Percentiles rank a stretch among this genome's conserved stretches.
Evolutionary conservation across 2,113 vertebrate genomes (phyloP).

Genomic region (Scophthalmus maximus): DNA sequence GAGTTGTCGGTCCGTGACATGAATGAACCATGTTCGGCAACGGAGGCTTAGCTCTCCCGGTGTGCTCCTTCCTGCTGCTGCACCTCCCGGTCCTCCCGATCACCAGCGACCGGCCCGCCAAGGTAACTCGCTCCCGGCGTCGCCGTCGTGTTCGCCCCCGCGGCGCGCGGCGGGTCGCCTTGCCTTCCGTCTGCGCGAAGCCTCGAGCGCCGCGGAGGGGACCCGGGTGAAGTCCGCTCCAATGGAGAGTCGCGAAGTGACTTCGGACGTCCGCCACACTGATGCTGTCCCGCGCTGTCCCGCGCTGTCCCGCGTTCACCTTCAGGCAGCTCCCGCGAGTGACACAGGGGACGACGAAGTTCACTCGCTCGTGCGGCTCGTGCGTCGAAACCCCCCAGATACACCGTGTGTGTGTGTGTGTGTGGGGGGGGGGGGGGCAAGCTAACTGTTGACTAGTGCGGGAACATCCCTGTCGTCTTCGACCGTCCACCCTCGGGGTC

Average conservation of each 20-base stretch:
- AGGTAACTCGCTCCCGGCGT: slow-evolving; percentile 64
- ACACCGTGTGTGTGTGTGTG: background rate
- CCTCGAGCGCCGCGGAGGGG: background rate
- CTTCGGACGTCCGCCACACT: slow-evolving; percentile 30
- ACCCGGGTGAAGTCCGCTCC: background rate
- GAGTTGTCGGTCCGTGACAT: slow-evolving; percentile 57
- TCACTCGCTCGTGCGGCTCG: no score
- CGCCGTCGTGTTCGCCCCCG: no score
- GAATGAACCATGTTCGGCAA: slow-evolving; percentile 77
- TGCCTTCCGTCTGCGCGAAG: background rate
- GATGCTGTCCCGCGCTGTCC: slow-evolving; percentile 8
- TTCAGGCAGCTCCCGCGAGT: no score
- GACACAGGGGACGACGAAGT: no score
- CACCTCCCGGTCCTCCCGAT: slow-evolving; percentile 53
- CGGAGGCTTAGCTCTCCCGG: slow-evolving; percentile 66
- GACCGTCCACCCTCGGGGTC: no score
- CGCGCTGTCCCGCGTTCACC: no score
- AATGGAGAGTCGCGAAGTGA: background rate
- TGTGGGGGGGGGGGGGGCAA: background rate
- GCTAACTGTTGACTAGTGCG: slow-evolving; percentile 16
- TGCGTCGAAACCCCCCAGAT: background rate
- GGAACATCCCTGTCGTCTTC: no score
- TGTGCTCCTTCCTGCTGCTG: slow-evolving; percentile 63
- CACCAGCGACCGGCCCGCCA: slow-evolving; percentile 42
- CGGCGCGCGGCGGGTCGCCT: no score